A percentile compares a stretch with the other conserved stretches of the same genome.
phyloP scores from a whole-genome alignment of 2,113 vertebrate genomes.

The Dipodomys spectabilis region DNA sequence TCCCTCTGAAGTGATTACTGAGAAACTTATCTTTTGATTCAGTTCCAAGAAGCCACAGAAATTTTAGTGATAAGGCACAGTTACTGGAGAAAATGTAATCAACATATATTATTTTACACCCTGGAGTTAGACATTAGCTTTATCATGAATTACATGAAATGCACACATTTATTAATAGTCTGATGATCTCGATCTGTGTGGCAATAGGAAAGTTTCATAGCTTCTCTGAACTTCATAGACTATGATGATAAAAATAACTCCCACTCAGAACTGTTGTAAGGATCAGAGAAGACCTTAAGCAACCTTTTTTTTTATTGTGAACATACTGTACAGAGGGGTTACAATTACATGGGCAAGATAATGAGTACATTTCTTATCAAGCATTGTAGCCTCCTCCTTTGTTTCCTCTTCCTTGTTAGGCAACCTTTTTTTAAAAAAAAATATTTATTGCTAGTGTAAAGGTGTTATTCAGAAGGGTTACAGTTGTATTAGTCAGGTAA shows the following conservation, averaged over 20 bases:
- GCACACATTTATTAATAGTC: background rate
- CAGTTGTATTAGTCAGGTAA: too few species aligned
- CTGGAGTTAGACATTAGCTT: background rate
- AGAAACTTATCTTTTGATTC: slow-evolving; percentile 4
- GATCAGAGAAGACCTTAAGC: background rate
- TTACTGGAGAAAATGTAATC: slow-evolving; percentile 18
- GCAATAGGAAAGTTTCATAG: background rate
- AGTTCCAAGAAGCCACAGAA: slow-evolving; percentile 7
- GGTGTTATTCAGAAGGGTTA: too few species aligned
- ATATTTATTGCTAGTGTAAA: too few species aligned
- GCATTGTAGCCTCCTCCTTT: too few species aligned
- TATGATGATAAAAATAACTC: background rate
- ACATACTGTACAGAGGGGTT: too few species aligned
- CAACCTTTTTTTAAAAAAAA: too few species aligned
- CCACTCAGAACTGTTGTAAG: background rate
- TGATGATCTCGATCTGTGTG: background rate
- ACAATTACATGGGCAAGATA: too few species aligned
- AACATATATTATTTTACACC: background rate
- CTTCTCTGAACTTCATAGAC: background rate
- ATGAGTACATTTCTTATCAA: too few species aligned
- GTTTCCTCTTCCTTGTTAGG: too few species aligned
- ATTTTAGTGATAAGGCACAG: slow-evolving; percentile 38
- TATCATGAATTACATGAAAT: background rate
- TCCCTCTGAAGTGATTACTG: background rate
- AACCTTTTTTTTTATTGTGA: background rate